phyloP scores from a whole-genome alignment of 2,113 vertebrate genomes.

The Microcebus griseorufus region DNA sequence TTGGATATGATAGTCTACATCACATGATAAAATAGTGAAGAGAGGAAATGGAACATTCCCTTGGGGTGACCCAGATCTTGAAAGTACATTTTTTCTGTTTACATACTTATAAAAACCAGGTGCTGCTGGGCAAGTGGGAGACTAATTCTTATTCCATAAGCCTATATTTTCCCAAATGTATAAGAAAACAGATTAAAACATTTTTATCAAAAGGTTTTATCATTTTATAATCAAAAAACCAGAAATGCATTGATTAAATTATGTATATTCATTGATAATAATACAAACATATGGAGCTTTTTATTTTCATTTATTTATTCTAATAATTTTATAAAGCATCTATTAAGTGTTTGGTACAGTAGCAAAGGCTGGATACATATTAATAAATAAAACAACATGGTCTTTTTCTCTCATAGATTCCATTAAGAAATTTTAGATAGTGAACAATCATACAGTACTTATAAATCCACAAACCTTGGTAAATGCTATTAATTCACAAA shows the following conservation, averaged over 20 bases:
- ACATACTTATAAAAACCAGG: slow-evolving; percentile 46
- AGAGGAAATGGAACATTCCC: slow-evolving; percentile 49
- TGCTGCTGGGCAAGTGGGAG: neutral
- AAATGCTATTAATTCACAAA: neutral
- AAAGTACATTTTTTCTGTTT: slow-evolving; percentile 35
- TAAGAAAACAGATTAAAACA: neutral
- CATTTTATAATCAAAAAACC: neutral
- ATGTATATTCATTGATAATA: neutral
- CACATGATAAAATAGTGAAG: neutral
- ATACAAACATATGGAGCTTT: neutral
- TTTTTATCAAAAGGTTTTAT: neutral
- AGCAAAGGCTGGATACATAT: neutral
- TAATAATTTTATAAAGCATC: neutral
- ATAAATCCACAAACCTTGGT: neutral
- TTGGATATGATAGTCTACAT: slow-evolving; percentile 14
- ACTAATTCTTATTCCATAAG: slow-evolving; percentile 53
- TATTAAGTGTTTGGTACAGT: neutral
- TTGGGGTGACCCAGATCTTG: slow-evolving; percentile 17
- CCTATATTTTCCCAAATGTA: slow-evolving; percentile 42
- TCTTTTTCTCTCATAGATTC: slow-evolving; percentile 19
- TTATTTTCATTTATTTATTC: neutral
- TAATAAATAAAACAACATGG: neutral
- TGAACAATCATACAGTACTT: neutral
- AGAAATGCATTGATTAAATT: neutral
- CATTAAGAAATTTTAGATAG: neutral